These are phyloP conservation scores for Drosophila neonasuta DNA, from an alignment of 2,888 invertebrate species.

Conservation along the genomic window DNA sequence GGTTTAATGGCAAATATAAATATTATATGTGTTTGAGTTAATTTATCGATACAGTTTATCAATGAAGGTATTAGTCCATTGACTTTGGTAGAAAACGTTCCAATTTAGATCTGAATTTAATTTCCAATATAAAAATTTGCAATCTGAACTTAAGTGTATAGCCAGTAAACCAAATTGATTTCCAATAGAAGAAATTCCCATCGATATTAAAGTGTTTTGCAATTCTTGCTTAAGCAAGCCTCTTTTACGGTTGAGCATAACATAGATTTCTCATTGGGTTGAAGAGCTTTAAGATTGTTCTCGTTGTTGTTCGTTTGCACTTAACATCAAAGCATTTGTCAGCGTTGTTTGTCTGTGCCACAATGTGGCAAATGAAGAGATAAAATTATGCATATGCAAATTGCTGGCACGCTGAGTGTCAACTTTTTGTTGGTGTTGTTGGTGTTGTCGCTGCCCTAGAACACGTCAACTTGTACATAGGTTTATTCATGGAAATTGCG, in stretches of 20 bases:
- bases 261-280: not conserved
- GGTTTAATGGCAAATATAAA: no score
- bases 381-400: constrained; percentile 39
- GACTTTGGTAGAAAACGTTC: no score
- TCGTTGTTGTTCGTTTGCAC: constrained; percentile 4
- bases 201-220: not conserved
- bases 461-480: not conserved
- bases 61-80: no score
- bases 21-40: no score
- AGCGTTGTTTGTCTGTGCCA: constrained; percentile 18
- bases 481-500: constrained; percentile 5
- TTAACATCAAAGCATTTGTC: constrained; percentile 20
- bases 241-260: no score
- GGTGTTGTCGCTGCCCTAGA: not conserved
- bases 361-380: constrained; percentile 24
- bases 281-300: not conserved
- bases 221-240: not conserved
- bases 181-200: not conserved
- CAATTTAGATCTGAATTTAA: no score
- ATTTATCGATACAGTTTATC: no score
- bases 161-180: no score
- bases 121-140: no score
- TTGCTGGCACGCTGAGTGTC: constrained; percentile 24
- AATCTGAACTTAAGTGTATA: no score
- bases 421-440: constrained; percentile 7